These are phyloP conservation scores for Pristionchus entomophagus DNA, from an alignment of 2,888 invertebrate genomes.

Conservation along the genomic window DNA sequence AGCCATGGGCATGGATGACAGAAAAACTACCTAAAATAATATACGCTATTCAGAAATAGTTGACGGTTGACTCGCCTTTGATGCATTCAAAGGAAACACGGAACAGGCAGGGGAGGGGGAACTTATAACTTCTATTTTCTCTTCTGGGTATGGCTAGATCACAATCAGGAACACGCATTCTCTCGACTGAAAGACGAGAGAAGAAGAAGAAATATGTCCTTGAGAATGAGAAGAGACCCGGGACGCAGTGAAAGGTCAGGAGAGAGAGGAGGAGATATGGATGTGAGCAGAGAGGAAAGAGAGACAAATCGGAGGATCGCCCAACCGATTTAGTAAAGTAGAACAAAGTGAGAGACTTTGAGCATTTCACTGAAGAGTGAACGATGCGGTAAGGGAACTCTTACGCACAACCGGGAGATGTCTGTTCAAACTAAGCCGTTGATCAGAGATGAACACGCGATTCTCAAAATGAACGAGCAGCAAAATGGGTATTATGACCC, in stretches of 20 bases:
- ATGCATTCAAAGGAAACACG: neutral
- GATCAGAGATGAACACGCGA: constrained; percentile 10
- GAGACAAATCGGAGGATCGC: neutral
- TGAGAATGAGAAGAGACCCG: constrained; percentile 32
- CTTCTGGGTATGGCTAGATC: neutral
- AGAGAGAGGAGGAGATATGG: constrained; percentile 25
- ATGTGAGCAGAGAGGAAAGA: neutral
- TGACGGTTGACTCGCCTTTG: no score
- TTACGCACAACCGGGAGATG: neutral
- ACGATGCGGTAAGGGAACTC: neutral
- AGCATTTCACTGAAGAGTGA: constrained; percentile 16
- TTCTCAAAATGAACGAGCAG: neutral
- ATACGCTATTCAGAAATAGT: neutral
- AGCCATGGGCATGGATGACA: neutral
- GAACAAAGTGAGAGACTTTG: constrained; percentile 31
- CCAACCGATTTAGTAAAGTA: neutral
- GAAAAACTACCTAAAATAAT: neutral
- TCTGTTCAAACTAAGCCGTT: neutral
- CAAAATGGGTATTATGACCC: neutral
- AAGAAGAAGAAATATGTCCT: constrained; percentile 5
- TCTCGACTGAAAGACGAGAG: constrained; percentile 23
- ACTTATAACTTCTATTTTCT: neutral
- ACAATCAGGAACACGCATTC: constrained; percentile 1
- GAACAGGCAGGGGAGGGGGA: no score
- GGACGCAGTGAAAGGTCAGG: constrained; percentile 43